phyloP scores from a whole-genome alignment of 2,888 invertebrate species.

The Podotricha telesiphe region DNA sequence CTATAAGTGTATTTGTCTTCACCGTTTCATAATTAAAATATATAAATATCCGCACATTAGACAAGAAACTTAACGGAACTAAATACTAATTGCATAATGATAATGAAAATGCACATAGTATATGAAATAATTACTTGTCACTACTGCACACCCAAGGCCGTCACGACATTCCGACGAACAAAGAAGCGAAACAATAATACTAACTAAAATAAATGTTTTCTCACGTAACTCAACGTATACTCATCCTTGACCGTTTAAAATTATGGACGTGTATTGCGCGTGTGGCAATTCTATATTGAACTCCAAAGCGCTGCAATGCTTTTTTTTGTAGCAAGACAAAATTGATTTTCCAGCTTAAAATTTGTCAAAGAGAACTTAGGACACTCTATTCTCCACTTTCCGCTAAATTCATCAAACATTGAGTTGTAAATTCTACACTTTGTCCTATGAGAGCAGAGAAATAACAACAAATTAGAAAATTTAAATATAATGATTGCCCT shows the following conservation, averaged over 20 bases:
- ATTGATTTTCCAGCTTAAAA: too few relatives aligned
- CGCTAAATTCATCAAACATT: too few relatives aligned
- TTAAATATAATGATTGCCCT: too few relatives aligned
- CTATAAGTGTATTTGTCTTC: too few relatives aligned
- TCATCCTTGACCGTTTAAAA: conserved; percentile 73
- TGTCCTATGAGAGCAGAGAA: too few relatives aligned
- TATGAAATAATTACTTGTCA: conserved; percentile 17
- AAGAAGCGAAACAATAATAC: conserved; percentile 39
- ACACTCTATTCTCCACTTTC: not conserved
- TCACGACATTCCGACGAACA: conserved; percentile 31
- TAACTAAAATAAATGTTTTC: conserved; percentile 44
- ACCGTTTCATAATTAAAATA: too few relatives aligned
- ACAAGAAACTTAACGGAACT: too few relatives aligned
- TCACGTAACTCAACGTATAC: conserved; percentile 50
- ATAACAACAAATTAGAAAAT: too few relatives aligned
- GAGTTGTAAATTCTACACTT: too few relatives aligned
- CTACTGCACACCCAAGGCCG: conserved; percentile 24
- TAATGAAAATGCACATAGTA: not conserved
- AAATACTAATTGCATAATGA: not conserved
- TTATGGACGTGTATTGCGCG: conserved; percentile 39
- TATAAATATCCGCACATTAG: too few relatives aligned
- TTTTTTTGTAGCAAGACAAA: too few relatives aligned
- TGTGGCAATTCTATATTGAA: conserved; percentile 29
- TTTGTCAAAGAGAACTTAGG: not conserved
- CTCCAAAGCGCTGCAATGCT: conserved; percentile 8